Conservation (phyloP, 1,140 invertebrate genomes). For the Mercenaria mercenaria region DNA sequence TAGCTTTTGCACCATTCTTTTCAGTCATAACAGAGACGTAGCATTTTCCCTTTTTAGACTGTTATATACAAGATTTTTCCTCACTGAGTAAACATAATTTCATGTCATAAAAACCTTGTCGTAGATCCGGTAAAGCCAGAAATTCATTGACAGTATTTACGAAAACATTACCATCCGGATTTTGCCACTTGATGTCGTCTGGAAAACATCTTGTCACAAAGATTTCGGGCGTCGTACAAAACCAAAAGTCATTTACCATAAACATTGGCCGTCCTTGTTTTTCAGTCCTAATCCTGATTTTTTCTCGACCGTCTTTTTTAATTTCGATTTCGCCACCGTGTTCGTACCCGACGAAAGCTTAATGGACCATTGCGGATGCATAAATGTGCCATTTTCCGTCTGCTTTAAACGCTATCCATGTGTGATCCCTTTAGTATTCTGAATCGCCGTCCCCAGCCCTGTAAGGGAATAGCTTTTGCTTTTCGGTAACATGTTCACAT, state of each 20-base stretch:
- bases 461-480: background rate
- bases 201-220: constrained; percentile 35
- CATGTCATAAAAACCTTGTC: constrained; percentile 22
- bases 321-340: constrained; percentile 19
- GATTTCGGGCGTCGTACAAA: constrained; percentile 4
- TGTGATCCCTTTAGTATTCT: background rate
- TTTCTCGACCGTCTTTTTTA: background rate
- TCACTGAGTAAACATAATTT: background rate
- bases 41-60: constrained; percentile 15
- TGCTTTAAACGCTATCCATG: constrained; percentile 37
- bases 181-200: constrained; percentile 4
- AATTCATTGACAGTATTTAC: background rate
- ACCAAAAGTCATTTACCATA: constrained; percentile 33
- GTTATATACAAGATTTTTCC: background rate
- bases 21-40: constrained; percentile 9
- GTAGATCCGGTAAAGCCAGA: background rate
- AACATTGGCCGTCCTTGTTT: background rate
- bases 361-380: constrained; percentile 29
- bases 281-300: background rate
- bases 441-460: constrained; percentile 5
- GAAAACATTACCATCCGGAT: background rate
- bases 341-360: background rate
- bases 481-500: background rate
- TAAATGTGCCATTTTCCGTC: constrained; percentile 20
- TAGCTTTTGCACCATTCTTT: background rate